Evolutionary conservation across 2,113 vertebrate species (phyloP), one percentile per base, ranked within the genome.

Genomic region (Rhinogobius similis): DNA sequence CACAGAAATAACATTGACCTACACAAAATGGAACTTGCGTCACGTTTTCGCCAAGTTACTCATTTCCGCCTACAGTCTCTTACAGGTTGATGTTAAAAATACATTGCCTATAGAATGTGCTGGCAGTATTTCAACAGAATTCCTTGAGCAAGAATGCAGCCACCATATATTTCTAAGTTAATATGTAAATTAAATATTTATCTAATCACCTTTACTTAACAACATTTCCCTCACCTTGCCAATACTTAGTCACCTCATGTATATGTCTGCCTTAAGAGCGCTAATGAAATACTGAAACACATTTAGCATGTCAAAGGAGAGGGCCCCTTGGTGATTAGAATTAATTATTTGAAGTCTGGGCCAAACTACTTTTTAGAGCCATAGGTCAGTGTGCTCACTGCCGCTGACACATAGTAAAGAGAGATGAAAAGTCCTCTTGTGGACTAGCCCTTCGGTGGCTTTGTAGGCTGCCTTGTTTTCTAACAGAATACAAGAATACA

Each of bases 291-390:
- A 52, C 67, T 82, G 73, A 26, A 73, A 77, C 87, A 90, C 83
- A 78, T 82, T 90, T 81, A 75, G 52, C 78, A 75, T 86, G 86
- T 87, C 86, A 89, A 80, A 82, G 78, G 82, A 87, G 84, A 79
- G 73, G 46, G 56, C 74, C 83, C 74, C 66, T 62, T 81, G 86
- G 76, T 88, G 78, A 88, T 90, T 84, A 68, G 68, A 89, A 86
- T 87, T 82, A 88, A 90, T 91, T 90, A 90, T 82, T 74, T 75
- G 38, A 46, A 86, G 80, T 87, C 82, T 85, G 70, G 77, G 80
- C 61, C 71, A 79, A 81, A 80, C 76, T 72, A 64, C 79, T 87
- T 64, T 64, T 85, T 79, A 76, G 78, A 86, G 82, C 70, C 68
- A 75, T 76, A 71, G 78, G 68, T 82, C 83, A 76, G 78, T 79